A percentile compares a stretch with the other conserved stretches of the same genome.
Evolutionary conservation across 2,797 vertebrate genomes (phyloP).

Genomic region (Siniperca obscura): DNA sequence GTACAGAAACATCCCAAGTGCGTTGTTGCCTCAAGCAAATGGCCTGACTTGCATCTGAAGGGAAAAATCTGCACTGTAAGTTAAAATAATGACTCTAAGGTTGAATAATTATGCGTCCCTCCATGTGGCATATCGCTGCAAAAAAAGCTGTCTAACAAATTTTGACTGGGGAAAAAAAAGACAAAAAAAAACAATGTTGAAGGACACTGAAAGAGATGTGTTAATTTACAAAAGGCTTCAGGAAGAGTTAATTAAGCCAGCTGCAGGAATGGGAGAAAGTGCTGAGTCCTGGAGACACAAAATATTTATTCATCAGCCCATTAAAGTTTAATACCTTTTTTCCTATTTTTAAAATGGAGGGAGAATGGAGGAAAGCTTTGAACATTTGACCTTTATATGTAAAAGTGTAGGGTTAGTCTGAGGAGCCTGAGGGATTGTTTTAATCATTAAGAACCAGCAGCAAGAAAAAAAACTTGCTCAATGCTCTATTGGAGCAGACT

Average conservation of each 20-base stretch:
- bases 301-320: slow-evolving; percentile 85
- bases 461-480: slow-evolving; percentile 36
- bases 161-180: slow-evolving; percentile 49
- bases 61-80: slow-evolving; percentile 70
- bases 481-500: slow-evolving; percentile 37
- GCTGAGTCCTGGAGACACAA: slow-evolving; percentile 83
- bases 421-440: slow-evolving; percentile 70
- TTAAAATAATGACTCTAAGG: slow-evolving; percentile 77
- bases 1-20: slow-evolving; percentile 67
- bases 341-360: slow-evolving; percentile 72
- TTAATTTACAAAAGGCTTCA: slow-evolving; percentile 80
- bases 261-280: slow-evolving; percentile 75
- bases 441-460: slow-evolving; percentile 75
- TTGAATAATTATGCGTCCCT: slow-evolving; percentile 72
- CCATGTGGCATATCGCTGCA: slow-evolving; percentile 55
- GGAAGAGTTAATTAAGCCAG: slow-evolving; percentile 83
- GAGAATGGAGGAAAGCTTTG: slow-evolving; percentile 77
- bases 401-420: slow-evolving; percentile 79
- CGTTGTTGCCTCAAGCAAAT: slow-evolving; percentile 60
- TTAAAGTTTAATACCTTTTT: slow-evolving; percentile 82
- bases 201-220: slow-evolving; percentile 78
- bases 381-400: slow-evolving; percentile 84
- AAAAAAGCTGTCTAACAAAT: slow-evolving; percentile 60
- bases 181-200: slow-evolving; percentile 63
- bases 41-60: slow-evolving; percentile 62